These are phyloP conservation scores for Enoplolaimus lenunculus DNA, from an alignment of 2,888 invertebrate species.

Conservation along the genomic window DNA sequence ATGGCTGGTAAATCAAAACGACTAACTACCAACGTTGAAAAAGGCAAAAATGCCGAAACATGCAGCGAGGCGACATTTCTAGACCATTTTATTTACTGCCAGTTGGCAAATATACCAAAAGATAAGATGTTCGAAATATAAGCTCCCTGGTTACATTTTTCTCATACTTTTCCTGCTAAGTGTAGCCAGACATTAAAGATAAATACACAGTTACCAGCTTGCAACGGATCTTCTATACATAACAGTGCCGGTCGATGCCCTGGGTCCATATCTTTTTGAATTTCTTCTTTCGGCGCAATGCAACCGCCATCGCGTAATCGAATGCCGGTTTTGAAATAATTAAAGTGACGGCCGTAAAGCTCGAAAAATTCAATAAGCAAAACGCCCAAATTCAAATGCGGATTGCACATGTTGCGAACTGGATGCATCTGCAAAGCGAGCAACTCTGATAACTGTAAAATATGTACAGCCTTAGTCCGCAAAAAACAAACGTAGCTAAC, in stretches of 20 bases:
- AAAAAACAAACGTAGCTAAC: no score
- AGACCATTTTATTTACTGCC: no score
- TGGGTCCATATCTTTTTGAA: constrained; percentile 77
- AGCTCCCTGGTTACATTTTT: no score
- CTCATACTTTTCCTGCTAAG: no score
- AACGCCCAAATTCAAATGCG: constrained; percentile 60
- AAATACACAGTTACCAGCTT: constrained; percentile 51
- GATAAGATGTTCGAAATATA: no score
- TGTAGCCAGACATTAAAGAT: no score
- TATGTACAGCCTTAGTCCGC: no score
- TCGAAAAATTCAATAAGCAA: constrained; percentile 60
- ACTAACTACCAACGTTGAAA: no score
- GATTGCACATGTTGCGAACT: constrained; percentile 55
- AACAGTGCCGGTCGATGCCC: constrained; percentile 77
- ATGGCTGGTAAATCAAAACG: no score
- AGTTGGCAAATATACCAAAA: no score
- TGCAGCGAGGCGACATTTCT: no score
- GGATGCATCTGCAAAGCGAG: constrained; percentile 52
- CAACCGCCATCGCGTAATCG: constrained; percentile 70
- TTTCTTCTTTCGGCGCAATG: constrained; percentile 81
- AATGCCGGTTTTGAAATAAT: constrained; percentile 79
- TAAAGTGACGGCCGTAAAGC: constrained; percentile 83
- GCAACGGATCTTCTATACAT: constrained; percentile 93
- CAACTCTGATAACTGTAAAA: not conserved
- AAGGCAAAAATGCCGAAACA: no score